A percentile compares a stretch with the other conserved stretches of the same genome.
Evolutionary conservation across 2,113 vertebrate genomes (phyloP).

Genomic region (Micromys minutus): DNA sequence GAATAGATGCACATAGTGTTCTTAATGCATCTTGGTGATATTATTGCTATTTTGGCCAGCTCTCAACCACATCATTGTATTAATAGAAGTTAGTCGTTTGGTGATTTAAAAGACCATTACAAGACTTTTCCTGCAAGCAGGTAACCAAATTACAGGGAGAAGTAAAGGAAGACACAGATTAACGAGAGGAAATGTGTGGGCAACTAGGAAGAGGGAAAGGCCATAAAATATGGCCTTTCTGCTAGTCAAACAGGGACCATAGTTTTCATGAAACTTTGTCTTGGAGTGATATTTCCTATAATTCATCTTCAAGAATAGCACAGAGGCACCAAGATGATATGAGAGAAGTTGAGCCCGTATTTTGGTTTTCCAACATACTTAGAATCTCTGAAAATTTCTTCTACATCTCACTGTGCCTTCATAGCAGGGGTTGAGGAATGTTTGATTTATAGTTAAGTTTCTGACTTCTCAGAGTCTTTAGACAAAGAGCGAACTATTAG

Average conservation of each 20-base stretch:
- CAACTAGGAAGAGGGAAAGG: background rate
- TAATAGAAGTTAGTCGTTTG: background rate
- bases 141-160: background rate
- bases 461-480: background rate
- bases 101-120: background rate
- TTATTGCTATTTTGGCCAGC: background rate
- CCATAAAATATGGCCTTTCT: background rate
- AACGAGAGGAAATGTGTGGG: background rate
- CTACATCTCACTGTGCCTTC: background rate
- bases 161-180: background rate
- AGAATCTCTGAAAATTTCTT: conserved; percentile 39
- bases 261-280: background rate
- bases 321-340: background rate
- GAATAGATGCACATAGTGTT: background rate
- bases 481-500: conserved; percentile 22
- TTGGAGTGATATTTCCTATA: background rate
- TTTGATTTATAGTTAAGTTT: conserved; percentile 67
- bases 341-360: background rate
- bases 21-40: background rate
- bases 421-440: conserved; percentile 26
- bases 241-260: background rate
- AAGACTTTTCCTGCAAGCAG: background rate
- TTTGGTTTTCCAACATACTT: conserved; percentile 28
- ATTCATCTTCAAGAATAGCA: background rate
- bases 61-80: background rate